Evolutionary conservation across 2,797 vertebrate genomes (phyloP), one percentile per base, ranked within the genome.

Genomic region (Muraenolepis orangiensis): DNA sequence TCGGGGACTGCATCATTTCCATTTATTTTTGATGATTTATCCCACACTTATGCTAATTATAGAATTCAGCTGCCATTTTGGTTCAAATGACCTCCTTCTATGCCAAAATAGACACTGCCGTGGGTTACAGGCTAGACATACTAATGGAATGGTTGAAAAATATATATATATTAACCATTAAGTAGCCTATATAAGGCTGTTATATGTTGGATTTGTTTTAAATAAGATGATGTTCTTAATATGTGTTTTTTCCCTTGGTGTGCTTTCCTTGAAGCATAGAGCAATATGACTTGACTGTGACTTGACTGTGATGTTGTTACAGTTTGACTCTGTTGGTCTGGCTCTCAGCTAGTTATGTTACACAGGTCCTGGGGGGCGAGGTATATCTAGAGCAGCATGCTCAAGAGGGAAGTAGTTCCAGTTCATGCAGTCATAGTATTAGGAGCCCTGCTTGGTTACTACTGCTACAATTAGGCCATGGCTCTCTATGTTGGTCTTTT

Each of bases 351-450:
- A 32, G 57, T 64, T 64, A 64, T 64, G n/a, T 64, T 64, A 26
- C 71, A 64, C 72, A 67, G 29, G 64, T 85, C 85, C 76, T 72
- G 18, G 3, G 79, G 82, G 84, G 83, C 16, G 32, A 72, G 76
- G 80, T 81, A 75, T 87, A 93, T 90, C 72, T 92, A 77, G 91
- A 91, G 80, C 91, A 90, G 74, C 28, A 42, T 73, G 69, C 89
- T 81, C 87, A 72, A 74, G 89, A 90, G 90, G 88, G 72, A 79
- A 85, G 86, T 75, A 85, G 88, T 74, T 91, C 87, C 75, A 91
- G 80, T 88, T 91, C 74, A 79, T 28, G 30, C 26, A 66, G 74
- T 79, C 79, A 77, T 76, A 74, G 28, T 74, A 81, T 87, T 46
- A 46, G 76, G 78, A 84, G 69, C 76, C 83, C 75, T 76, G 74